These are phyloP conservation scores for Gonioctena quinquepunctata DNA, from an alignment of 1,140 invertebrate genomes.

Conservation along the genomic window DNA sequence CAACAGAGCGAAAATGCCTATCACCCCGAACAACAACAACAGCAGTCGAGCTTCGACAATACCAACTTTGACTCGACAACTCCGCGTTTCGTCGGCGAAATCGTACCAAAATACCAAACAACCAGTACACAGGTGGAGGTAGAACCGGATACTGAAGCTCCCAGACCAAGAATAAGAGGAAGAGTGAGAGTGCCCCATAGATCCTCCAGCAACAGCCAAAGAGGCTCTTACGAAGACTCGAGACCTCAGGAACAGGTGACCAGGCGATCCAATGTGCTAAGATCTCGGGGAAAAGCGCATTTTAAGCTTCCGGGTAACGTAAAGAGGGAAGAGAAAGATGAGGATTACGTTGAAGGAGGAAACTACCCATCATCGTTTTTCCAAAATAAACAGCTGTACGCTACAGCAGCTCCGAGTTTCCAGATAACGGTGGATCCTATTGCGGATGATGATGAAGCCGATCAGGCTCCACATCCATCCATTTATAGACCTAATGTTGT, in stretches of 20 bases:
- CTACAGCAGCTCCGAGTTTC: constrained; percentile 35
- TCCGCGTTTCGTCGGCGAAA: constrained; percentile 49
- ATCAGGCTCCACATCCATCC: constrained; percentile 49
- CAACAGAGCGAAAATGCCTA: constrained; percentile 1
- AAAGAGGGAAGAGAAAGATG: constrained; percentile 32
- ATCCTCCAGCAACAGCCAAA: constrained; percentile 19
- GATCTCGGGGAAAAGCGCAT: constrained; percentile 38
- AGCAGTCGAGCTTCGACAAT: constrained; percentile 4
- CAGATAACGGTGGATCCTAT: constrained; percentile 49
- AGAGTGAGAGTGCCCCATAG: constrained; percentile 41
- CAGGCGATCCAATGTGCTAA: constrained; percentile 25
- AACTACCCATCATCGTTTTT: constrained; percentile 48
- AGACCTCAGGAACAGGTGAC: constrained; percentile 28
- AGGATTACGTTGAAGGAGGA: constrained; percentile 44
- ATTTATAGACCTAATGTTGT: constrained; percentile 37
- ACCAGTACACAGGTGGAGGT: constrained; percentile 13
- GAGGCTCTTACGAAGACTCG: constrained; percentile 24
- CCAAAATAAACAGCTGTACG: constrained; percentile 28
- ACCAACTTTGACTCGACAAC: constrained; percentile 8
- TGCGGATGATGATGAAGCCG: constrained; percentile 28
- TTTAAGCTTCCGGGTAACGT: constrained; percentile 40
- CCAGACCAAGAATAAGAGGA: constrained; percentile 34
- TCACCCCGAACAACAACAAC: not conserved
- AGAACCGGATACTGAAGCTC: constrained; percentile 26
- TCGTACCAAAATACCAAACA: constrained; percentile 46